Evolutionary conservation across 2,888 invertebrate species (phyloP).

Genomic region (Onthophagus sagittarius): DNA sequence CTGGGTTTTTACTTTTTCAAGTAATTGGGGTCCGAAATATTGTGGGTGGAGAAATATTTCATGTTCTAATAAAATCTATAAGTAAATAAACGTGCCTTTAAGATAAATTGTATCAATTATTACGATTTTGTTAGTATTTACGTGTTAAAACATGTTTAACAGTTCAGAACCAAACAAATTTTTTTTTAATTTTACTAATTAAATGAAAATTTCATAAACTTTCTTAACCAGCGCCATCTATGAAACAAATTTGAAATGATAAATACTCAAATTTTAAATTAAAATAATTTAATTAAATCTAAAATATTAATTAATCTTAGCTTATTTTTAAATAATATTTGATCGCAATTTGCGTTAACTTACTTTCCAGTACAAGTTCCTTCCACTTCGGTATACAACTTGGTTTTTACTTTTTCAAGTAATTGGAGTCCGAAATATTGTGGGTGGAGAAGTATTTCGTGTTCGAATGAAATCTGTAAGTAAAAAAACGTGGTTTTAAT

Average conservation of each 20-base stretch:
- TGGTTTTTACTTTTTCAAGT: slow-evolving; percentile 95
- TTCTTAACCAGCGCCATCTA: neutral
- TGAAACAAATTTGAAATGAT: too few relatives aligned
- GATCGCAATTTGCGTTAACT: slow-evolving; percentile 42
- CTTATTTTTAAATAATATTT: too few relatives aligned
- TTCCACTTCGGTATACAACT: slow-evolving; percentile 97
- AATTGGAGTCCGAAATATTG: slow-evolving; percentile 97
- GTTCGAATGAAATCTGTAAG: slow-evolving; percentile 89
- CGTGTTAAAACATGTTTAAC: slow-evolving; percentile 50
- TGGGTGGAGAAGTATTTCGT: slow-evolving; percentile 97
- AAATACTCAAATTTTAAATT: too few relatives aligned
- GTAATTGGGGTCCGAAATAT: slow-evolving; percentile 95
- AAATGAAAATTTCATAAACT: too few relatives aligned
- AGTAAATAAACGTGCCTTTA: slow-evolving; percentile 25
- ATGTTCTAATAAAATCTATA: slow-evolving; percentile 93
- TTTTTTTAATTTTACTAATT: too few relatives aligned
- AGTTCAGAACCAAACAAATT: neutral
- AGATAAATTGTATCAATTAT: neutral
- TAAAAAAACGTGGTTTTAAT: slow-evolving; percentile 15
- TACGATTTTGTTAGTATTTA: slow-evolving; percentile 34
- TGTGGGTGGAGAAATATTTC: slow-evolving; percentile 97
- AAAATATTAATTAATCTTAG: too few relatives aligned
- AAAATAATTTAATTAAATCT: too few relatives aligned
- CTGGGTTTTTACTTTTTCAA: slow-evolving; percentile 97
- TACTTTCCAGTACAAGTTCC: slow-evolving; percentile 99